phyloP scores from a whole-genome alignment of 2,113 vertebrate genomes.

The Leucoraja erinaceus region DNA sequence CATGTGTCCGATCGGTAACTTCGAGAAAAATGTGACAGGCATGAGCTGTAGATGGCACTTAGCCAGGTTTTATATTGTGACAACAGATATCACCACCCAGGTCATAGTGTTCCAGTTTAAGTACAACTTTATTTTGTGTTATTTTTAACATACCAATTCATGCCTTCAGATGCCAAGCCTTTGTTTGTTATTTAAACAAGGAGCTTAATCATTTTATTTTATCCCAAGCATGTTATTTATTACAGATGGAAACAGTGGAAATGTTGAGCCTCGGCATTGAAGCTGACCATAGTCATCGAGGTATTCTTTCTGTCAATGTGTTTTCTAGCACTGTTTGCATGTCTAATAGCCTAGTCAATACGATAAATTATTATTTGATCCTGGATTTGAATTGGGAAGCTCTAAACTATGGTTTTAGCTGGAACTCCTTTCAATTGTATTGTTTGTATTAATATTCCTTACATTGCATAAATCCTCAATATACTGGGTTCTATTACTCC shows the following conservation, averaged over 20 bases:
- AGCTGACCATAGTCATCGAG: neutral
- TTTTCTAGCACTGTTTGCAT: neutral
- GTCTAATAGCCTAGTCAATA: neutral
- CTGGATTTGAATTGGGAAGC: neutral
- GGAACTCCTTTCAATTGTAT: neutral
- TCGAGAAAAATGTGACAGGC: neutral
- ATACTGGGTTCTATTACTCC: neutral
- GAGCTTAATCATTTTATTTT: neutral
- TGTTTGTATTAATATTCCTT: neutral
- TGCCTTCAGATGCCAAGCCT: neutral
- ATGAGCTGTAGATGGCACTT: neutral
- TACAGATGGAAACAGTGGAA: constrained; percentile 10
- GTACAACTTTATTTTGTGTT: neutral
- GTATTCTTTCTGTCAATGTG: neutral
- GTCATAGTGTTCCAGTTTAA: neutral
- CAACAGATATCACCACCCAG: neutral
- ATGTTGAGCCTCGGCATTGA: neutral
- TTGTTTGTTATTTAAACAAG: constrained; percentile 26
- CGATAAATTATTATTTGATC: neutral
- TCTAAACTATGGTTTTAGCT: neutral
- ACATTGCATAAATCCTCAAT: neutral
- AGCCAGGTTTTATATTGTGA: neutral
- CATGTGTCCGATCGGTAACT: neutral
- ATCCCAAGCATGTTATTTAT: constrained; percentile 24
- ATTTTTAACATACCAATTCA: neutral